Conservation (phyloP, 2,888 invertebrate genomes). For the Catonia carolina region DNA sequence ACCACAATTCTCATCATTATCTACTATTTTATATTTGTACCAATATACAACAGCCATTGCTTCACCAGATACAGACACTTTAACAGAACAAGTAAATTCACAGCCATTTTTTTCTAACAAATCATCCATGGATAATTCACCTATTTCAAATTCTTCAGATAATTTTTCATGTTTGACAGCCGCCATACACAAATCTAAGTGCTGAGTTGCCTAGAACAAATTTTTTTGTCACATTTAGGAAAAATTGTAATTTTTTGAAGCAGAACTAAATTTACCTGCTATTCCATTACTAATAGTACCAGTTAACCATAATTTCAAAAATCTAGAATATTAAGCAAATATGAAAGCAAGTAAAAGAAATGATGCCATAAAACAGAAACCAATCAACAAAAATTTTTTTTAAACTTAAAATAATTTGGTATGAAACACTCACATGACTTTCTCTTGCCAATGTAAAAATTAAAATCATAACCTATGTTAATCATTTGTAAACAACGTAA, state of each 20-base stretch:
- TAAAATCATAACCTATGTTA: too few relatives aligned
- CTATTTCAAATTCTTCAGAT: conserved; percentile 37
- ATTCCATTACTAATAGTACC: conserved; percentile 32
- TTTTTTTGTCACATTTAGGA: too few relatives aligned
- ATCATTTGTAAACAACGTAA: too few relatives aligned
- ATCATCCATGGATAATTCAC: conserved; percentile 1
- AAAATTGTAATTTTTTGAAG: too few relatives aligned
- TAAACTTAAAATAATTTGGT: too few relatives aligned
- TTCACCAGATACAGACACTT: conserved; percentile 42
- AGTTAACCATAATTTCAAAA: too few relatives aligned
- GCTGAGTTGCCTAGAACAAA: conserved; percentile 44
- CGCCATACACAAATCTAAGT: conserved; percentile 47
- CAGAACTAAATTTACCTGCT: conserved; percentile 36
- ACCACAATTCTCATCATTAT: conserved; percentile 40
- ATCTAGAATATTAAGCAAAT: too few relatives aligned
- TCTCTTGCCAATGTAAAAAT: too few relatives aligned
- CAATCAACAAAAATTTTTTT: too few relatives aligned
- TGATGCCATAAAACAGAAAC: too few relatives aligned
- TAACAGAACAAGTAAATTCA: conserved; percentile 36
- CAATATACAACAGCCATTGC: conserved; percentile 51
- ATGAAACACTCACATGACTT: too few relatives aligned
- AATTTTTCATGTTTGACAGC: conserved; percentile 44
- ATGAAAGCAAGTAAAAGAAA: too few relatives aligned
- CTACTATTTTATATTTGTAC: conserved; percentile 45
- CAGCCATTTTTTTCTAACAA: background rate